phyloP scores from a whole-genome alignment of 2,888 invertebrate genomes.

The Zaprionus lineosus region DNA sequence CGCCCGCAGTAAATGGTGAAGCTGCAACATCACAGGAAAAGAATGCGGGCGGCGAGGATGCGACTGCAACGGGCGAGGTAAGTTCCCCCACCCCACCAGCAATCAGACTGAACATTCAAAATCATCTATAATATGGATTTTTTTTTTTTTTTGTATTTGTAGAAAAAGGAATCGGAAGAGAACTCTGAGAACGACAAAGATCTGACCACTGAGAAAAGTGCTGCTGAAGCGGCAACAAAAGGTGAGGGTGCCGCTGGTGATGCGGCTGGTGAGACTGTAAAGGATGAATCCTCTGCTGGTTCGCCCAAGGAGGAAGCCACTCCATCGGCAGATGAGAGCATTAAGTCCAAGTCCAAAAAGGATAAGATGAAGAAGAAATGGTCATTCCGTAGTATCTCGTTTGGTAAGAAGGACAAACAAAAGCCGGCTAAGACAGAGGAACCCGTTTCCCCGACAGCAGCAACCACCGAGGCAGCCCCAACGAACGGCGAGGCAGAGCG shows the following conservation, averaged over 20 bases:
- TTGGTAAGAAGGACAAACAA: constrained; percentile 93
- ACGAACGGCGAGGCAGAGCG: constrained; percentile 85
- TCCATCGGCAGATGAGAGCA: constrained; percentile 80
- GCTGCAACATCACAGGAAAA: constrained; percentile 86
- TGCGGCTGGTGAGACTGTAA: constrained; percentile 65
- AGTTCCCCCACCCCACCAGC: not conserved
- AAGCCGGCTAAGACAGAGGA: constrained; percentile 89
- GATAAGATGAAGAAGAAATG: constrained; percentile 93
- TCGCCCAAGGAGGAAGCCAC: constrained; percentile 77
- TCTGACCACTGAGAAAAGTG: constrained; percentile 86
- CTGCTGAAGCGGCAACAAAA: constrained; percentile 60
- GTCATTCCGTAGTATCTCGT: constrained; percentile 94
- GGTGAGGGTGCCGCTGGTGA: constrained; percentile 42
- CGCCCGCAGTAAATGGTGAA: constrained; percentile 86
- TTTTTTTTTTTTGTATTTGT: constrained; percentile 9
- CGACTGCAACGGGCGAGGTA: constrained; percentile 50
- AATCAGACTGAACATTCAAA: not conserved
- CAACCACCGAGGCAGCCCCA: constrained; percentile 48
- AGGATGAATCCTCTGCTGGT: constrained; percentile 56
- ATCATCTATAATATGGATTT: too few relatives aligned
- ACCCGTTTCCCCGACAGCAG: constrained; percentile 78
- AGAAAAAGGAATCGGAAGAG: constrained; percentile 85
- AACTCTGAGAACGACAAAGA: constrained; percentile 87
- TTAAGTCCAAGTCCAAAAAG: constrained; percentile 86
- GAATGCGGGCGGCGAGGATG: constrained; percentile 84